These are phyloP conservation scores for Enhydra lutris DNA, from an alignment of 2,113 vertebrate species.

Conservation along the genomic window DNA sequence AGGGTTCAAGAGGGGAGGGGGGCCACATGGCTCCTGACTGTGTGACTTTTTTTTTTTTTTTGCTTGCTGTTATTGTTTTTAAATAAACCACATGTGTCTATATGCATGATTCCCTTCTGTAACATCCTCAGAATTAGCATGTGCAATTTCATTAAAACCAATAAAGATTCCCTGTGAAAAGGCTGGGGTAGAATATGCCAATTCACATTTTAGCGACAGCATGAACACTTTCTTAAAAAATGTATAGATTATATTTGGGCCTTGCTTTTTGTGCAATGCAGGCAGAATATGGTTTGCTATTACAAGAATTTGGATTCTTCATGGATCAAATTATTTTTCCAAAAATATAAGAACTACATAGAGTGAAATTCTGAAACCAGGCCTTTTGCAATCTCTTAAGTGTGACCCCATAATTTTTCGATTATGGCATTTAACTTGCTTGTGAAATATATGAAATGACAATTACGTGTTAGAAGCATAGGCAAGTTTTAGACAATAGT, in stretches of 20 bases:
- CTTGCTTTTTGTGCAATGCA: conserved; percentile 3
- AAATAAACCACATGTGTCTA: not conserved
- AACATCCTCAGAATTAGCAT: conserved; percentile 43
- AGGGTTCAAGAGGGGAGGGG: fast-evolving
- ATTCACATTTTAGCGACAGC: conserved; percentile 58
- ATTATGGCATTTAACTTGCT: not conserved
- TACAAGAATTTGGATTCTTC: not conserved
- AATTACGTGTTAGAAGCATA: not conserved
- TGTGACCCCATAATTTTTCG: not conserved
- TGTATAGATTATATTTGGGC: not conserved
- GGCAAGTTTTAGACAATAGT: not conserved
- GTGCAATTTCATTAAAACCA: conserved; percentile 59
- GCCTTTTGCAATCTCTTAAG: not conserved
- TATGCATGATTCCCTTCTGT: conserved; percentile 31
- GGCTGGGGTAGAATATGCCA: conserved; percentile 52
- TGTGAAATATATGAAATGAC: not conserved
- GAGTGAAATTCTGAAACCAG: not conserved
- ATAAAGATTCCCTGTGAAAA: conserved; percentile 56
- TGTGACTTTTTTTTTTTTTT: not conserved
- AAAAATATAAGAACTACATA: not conserved
- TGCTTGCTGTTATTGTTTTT: not conserved
- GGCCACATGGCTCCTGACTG: not conserved
- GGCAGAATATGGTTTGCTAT: not conserved
- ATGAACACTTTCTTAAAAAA: conserved; percentile 31
- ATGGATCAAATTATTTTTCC: conserved; percentile 6